Evolutionary conservation across 2,888 invertebrate genomes (phyloP), one percentile per base, ranked within the genome.

Genomic region (Hofmannophila pseudospretella): DNA sequence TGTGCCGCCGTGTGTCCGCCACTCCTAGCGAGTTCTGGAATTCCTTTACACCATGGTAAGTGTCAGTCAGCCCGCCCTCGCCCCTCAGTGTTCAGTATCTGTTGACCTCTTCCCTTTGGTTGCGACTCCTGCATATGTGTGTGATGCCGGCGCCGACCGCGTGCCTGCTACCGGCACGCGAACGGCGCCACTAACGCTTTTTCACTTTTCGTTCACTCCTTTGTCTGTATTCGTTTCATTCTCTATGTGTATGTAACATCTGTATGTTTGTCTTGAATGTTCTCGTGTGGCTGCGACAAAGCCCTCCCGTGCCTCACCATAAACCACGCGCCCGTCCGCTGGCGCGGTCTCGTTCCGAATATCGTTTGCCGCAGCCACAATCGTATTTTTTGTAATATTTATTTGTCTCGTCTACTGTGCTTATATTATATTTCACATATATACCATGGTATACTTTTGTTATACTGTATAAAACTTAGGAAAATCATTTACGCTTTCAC

Each of bases 11-110:
- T 87, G 86, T 90, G 90, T 90, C 88, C 90, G 90, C 90, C 90
- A 89, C 89, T 89, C 88, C 93, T 95, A 96, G 96, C 94, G 95
- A 95, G 93, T 96, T 96, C 95, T 96, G 96, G 96, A 96, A 94
- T 93, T 96, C 95, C 93, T 96, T 96, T 94, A 94, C 94, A 92
- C 95, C 96, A 93, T 94, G 96, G 96, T 96, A 96, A 96, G 96
- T 96, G 92, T 91, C 92, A 90, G 88, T 88, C 88, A 86, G 78
- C 82, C 86, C 85, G 81, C 88, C 88, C 87, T 84, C 87, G 85
- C 84, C 87, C 87, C 86, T 87, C 85, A 84, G 85, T 86, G 86
- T 86, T 86, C 79, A 82, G 74, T 85, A 84, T 84, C 77, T 81
- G 80, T 84, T 85, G 73, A 79, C 81, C 78, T 82, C 77, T 81